A percentile compares a stretch with the other conserved stretches of the same genome.
Conservation (phyloP, 1,140 invertebrate genomes). For the Penaeus indicus region DNA sequence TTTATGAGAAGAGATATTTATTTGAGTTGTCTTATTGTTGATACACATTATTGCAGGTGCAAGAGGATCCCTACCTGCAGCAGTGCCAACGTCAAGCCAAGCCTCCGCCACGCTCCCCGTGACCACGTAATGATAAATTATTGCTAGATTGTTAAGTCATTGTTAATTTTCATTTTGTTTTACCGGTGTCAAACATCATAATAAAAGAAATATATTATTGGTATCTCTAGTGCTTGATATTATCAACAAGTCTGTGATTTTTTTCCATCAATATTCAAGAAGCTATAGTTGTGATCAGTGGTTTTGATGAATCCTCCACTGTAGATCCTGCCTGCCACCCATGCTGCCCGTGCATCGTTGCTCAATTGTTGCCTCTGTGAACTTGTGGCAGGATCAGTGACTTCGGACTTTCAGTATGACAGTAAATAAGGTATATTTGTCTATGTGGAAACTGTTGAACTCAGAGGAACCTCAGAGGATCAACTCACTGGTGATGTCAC, state of each 20-base stretch:
- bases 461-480: background rate
- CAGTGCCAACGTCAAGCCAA: conserved; percentile 55
- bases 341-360: conserved; percentile 49
- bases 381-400: conserved; percentile 27
- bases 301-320: conserved; percentile 29
- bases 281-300: conserved; percentile 34
- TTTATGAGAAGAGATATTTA: background rate
- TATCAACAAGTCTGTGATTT: conserved; percentile 19
- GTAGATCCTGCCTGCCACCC: conserved; percentile 39
- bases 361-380: conserved; percentile 51
- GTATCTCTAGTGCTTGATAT: conserved; percentile 22
- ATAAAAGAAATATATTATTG: background rate
- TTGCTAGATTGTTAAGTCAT: conserved; percentile 21
- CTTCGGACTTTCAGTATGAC: too few relatives aligned
- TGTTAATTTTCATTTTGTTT: conserved; percentile 24
- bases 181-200: conserved; percentile 21
- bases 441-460: background rate
- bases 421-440: too few relatives aligned
- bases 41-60: background rate
- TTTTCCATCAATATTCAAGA: conserved; percentile 16
- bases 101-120: conserved; percentile 54
- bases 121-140: conserved; percentile 43
- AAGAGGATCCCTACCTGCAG: conserved; percentile 27
- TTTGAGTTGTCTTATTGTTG: background rate
- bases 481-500: background rate